Base-by-base conservation (phyloP, 1,140 invertebrate genomes). In the Eumaeus atala region DNA sequence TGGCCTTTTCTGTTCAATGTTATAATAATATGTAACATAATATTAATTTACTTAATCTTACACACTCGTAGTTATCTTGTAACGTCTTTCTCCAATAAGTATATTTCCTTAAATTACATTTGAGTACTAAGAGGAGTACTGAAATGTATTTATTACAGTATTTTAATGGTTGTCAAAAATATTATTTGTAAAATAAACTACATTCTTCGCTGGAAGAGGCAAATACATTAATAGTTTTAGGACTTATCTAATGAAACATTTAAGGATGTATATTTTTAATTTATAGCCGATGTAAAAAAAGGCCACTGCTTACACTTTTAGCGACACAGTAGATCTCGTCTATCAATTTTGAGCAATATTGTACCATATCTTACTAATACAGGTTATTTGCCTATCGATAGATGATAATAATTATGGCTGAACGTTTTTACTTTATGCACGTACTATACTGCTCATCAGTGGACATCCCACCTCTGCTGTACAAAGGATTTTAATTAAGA, bases 261-360 rank as follows among this genome's bases (percentile, higher is more conserved):
- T 28, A 28, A 28, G 21, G 21, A 28, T 28, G 21, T 28, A 28
- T 28, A 28, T 28, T 28, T 28, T 28, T 28, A 5, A 37, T 37
- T 37, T 37, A 37, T 37, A 10, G 9, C 17, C 40, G 8, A 9
- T 44, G 8, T 44, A 44, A 9, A 10, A 10, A 17, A 44, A 40
- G 16, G 40, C 40, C 40, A 17, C 40, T 14, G 40, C 40, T 9
- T 10, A 9, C 40, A 17, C 40, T 14, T 9, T 14, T 16, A 9
- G 40, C 40, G 40, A 16, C 40, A 44, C 40, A 44, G 40, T 37
- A 53, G 7, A 12, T 12, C 28, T 33, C 11, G 40, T 53, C 50
- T 52, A 52, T 40, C 49, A 37, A 51, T 42, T 33, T 17, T 40
- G 33, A 53, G 51, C 38, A 53, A 53, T 42, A 42, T 53, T 53